Percentiles rank a stretch among this genome's conserved stretches.
Conservation (phyloP, 2,888 invertebrate species). For the Nomada goodeniana region DNA sequence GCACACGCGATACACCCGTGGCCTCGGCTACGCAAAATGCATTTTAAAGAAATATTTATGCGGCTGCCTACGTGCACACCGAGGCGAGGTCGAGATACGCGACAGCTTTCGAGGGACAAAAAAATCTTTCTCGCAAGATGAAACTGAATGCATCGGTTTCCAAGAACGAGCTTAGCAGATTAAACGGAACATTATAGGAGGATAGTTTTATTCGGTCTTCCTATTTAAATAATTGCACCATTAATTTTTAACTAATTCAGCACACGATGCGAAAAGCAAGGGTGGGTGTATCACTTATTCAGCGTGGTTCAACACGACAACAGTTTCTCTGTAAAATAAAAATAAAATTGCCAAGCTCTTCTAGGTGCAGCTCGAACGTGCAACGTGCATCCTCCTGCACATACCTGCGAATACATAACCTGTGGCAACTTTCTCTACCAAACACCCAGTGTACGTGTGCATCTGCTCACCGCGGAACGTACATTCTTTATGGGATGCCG, state of each 20-base stretch:
- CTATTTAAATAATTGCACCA: too few relatives aligned
- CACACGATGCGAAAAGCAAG: too few relatives aligned
- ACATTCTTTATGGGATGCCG: constrained; percentile 28
- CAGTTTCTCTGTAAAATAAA: neutral
- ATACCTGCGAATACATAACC: neutral
- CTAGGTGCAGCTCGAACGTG: too few relatives aligned
- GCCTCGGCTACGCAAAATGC: constrained; percentile 31
- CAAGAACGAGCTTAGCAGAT: too few relatives aligned
- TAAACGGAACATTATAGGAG: too few relatives aligned
- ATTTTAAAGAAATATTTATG: constrained; percentile 49
- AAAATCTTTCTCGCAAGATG: neutral
- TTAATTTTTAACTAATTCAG: too few relatives aligned
- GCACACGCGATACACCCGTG: neutral
- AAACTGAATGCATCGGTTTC: neutral
- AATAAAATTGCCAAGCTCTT: neutral
- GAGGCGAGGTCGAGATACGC: neutral
- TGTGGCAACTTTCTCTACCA: neutral
- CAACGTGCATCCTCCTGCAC: neutral
- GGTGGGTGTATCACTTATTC: too few relatives aligned
- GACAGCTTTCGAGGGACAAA: neutral
- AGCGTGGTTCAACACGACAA: neutral
- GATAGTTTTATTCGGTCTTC: too few relatives aligned
- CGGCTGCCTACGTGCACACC: constrained; percentile 15
- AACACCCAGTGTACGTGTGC: neutral
- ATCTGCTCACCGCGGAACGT: constrained; percentile 13